A percentile compares a stretch with the other conserved stretches of the same genome.
Evolutionary conservation across 2,888 invertebrate species (phyloP).

Genomic region (Steromphala cineraria): DNA sequence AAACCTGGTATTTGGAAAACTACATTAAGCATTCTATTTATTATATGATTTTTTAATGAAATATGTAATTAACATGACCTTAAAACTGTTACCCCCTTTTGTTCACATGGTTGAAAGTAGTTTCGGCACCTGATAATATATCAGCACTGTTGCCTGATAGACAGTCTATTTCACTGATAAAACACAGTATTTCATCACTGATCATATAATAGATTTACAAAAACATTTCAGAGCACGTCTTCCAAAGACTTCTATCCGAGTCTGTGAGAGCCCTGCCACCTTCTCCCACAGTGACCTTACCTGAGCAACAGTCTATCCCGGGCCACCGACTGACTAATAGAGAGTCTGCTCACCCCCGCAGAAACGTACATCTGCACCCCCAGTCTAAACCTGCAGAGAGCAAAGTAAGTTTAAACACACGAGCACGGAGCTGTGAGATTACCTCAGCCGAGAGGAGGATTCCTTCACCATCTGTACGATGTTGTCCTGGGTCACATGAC

Average conservation of each 20-base stretch:
- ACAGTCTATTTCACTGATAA: too few relatives aligned
- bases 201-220: too few relatives aligned
- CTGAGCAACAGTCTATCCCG: not conserved
- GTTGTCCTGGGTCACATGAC: constrained; percentile 65
- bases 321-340: not conserved
- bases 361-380: not conserved
- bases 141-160: too few relatives aligned
- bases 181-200: too few relatives aligned
- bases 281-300: not conserved
- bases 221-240: too few relatives aligned
- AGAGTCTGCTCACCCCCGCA: not conserved
- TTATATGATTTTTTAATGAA: too few relatives aligned
- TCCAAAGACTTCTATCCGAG: not conserved
- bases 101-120: too few relatives aligned
- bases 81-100: too few relatives aligned
- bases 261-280: not conserved
- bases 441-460: constrained; percentile 71
- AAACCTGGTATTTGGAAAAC: too few relatives aligned
- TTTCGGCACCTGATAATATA: too few relatives aligned
- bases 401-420: not conserved
- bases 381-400: not conserved
- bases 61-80: too few relatives aligned
- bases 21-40: too few relatives aligned
- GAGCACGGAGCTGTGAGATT: not conserved
- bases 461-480: constrained; percentile 71